These are phyloP conservation scores for Chaitophorus viminalis DNA, from an alignment of 2,888 invertebrate genomes.

Conservation along the genomic window DNA sequence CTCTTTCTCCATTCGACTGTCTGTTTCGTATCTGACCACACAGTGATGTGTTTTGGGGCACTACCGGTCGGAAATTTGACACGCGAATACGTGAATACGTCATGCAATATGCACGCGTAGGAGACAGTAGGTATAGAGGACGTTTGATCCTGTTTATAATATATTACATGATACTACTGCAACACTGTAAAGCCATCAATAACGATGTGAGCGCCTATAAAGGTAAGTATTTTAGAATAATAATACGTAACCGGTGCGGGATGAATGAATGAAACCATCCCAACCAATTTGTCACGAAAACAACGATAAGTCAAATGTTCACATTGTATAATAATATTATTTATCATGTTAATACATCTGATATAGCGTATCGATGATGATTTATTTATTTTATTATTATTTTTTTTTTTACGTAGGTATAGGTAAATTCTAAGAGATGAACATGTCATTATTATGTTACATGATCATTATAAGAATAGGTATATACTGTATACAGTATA, in stretches of 20 bases:
- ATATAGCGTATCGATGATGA: background rate
- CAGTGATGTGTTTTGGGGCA: background rate
- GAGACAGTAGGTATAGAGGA: background rate
- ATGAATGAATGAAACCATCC: background rate
- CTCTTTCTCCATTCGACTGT: background rate
- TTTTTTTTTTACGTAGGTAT: too few species aligned
- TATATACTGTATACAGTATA: too few species aligned
- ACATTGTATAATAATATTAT: background rate
- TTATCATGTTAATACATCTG: too few species aligned
- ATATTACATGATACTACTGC: too few species aligned
- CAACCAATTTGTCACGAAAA: background rate
- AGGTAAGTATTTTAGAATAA: too few species aligned
- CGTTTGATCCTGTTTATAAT: background rate
- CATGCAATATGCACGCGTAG: constrained; percentile 10
- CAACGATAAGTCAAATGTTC: background rate
- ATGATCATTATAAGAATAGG: too few species aligned
- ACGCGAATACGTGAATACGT: constrained; percentile 36
- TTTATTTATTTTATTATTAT: background rate
- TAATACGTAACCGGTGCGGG: too few species aligned
- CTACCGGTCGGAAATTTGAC: constrained; percentile 42
- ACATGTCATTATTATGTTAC: too few species aligned
- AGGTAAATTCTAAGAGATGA: too few species aligned
- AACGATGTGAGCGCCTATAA: background rate
- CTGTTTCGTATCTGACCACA: background rate
- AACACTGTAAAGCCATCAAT: background rate